Evolutionary conservation across 92 coral and sea anemone genomes (phyloP).

Genomic region (Epizoanthus stellaris): DNA sequence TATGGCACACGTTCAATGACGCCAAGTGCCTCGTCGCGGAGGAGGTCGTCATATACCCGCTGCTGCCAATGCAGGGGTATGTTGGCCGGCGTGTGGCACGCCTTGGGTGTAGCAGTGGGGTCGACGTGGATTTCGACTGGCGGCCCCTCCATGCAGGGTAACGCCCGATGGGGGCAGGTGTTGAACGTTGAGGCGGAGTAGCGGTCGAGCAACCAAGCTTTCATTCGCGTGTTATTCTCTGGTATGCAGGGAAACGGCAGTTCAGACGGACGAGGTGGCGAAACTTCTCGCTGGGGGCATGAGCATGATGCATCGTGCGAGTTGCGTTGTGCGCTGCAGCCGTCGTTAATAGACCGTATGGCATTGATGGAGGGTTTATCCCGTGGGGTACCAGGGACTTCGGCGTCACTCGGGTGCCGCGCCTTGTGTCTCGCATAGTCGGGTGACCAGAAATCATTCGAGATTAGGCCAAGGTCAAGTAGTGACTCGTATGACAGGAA

Average conservation of each 20-base stretch:
- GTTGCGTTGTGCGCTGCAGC: not conserved
- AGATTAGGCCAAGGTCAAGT: slow-evolving; percentile 25
- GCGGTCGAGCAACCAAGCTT: slow-evolving; percentile 13
- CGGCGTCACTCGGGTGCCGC: not conserved
- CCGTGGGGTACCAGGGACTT: not conserved
- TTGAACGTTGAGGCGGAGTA: slow-evolving; percentile 44
- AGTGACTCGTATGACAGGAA: not conserved
- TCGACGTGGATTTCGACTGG: slow-evolving; percentile 39
- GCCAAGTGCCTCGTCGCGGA: slow-evolving; percentile 34
- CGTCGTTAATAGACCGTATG: not conserved
- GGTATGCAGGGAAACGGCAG: not conserved
- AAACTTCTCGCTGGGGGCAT: slow-evolving; percentile 2
- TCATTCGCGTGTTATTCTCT: not conserved
- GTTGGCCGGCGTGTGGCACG: slow-evolving; percentile 50
- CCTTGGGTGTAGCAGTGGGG: slow-evolving; percentile 34
- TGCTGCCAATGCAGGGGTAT: slow-evolving; percentile 46
- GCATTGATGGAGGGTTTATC: not conserved
- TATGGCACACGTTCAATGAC: slow-evolving; percentile 19
- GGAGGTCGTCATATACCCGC: slow-evolving; percentile 24
- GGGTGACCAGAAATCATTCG: slow-evolving; percentile 12
- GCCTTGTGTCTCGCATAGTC: slow-evolving; percentile 7
- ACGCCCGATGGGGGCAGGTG: slow-evolving; percentile 48
- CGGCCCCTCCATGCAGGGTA: slow-evolving; percentile 47
- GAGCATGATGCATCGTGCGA: not conserved
- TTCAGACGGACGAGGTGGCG: not conserved